Conservation (phyloP, 2,797 vertebrate species). For the Acanthurus leucopareius region DNA sequence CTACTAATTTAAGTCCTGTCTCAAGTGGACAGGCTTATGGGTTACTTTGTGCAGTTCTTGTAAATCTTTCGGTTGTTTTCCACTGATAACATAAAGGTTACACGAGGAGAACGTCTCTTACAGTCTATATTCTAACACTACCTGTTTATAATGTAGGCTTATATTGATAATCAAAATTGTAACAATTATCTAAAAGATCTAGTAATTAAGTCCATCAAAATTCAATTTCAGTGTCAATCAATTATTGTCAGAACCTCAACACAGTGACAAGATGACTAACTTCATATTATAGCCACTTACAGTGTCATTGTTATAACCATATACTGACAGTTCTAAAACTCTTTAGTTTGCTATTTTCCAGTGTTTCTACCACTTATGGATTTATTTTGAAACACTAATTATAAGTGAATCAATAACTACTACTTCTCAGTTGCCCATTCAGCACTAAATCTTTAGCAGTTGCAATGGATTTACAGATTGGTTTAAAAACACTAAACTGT, state of each 20-base stretch:
- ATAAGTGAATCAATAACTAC: neutral
- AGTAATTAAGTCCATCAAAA: neutral
- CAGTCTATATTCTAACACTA: neutral
- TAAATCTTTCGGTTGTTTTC: slow-evolving; percentile 18
- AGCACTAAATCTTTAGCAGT: neutral
- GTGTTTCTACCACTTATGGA: neutral
- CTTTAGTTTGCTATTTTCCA: neutral
- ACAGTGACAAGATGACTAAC: neutral
- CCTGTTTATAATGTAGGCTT: neutral
- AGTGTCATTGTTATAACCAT: too few relatives aligned
- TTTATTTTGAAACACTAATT: neutral
- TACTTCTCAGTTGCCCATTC: neutral
- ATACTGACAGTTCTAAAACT: too few relatives aligned
- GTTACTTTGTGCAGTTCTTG: slow-evolving; percentile 7
- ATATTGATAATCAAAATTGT: neutral
- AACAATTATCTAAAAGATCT: neutral
- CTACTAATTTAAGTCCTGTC: slow-evolving; percentile 7
- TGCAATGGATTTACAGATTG: neutral
- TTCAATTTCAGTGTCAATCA: neutral
- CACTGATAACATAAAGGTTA: slow-evolving; percentile 11
- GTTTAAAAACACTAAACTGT: neutral
- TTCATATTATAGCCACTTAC: neutral
- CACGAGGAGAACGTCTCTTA: neutral
- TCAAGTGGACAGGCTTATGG: neutral
- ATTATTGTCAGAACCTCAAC: neutral